Conservation (phyloP, 2,888 invertebrate species). For the Anodontia alba region DNA sequence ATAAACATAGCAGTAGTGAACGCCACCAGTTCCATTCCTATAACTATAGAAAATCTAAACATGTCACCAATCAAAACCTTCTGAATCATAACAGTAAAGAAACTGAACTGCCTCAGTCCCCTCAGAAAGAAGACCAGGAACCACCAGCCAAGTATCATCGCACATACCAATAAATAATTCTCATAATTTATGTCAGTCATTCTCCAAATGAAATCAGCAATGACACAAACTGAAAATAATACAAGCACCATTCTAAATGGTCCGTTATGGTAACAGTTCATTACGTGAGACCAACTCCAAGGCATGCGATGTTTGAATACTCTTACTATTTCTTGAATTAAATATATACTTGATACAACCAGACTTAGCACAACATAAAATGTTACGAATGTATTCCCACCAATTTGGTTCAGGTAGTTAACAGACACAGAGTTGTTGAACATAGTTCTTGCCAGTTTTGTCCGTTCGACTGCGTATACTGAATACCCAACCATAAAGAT, state of each 20-base stretch:
- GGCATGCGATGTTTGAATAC: constrained; percentile 47
- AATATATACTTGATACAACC: constrained; percentile 23
- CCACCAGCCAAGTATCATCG: constrained; percentile 63
- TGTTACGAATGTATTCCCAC: constrained; percentile 35
- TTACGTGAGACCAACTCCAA: constrained; percentile 47
- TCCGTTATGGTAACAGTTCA: constrained; percentile 61
- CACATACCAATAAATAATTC: constrained; percentile 48
- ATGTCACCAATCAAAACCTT: constrained; percentile 61
- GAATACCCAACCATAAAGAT: constrained; percentile 54
- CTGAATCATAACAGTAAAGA: constrained; percentile 66
- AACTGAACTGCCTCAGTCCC: constrained; percentile 50
- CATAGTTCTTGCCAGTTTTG: neutral
- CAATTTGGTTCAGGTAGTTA: constrained; percentile 18
- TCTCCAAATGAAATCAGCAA: constrained; percentile 52
- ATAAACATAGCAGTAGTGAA: constrained; percentile 59
- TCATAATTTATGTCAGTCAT: constrained; percentile 28
- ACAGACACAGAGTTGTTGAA: neutral
- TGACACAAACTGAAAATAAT: constrained; percentile 40
- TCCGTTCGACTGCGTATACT: constrained; percentile 39
- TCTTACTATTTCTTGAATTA: constrained; percentile 44
- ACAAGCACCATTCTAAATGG: constrained; percentile 51
- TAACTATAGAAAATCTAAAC: constrained; percentile 59
- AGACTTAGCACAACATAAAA: constrained; percentile 36
- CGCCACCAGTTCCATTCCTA: constrained; percentile 57
- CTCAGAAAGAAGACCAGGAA: constrained; percentile 63